Evolutionary conservation across 2,888 invertebrate species (phyloP), one percentile per base, ranked within the genome.

Genomic region (Patella ulyssiponensis): DNA sequence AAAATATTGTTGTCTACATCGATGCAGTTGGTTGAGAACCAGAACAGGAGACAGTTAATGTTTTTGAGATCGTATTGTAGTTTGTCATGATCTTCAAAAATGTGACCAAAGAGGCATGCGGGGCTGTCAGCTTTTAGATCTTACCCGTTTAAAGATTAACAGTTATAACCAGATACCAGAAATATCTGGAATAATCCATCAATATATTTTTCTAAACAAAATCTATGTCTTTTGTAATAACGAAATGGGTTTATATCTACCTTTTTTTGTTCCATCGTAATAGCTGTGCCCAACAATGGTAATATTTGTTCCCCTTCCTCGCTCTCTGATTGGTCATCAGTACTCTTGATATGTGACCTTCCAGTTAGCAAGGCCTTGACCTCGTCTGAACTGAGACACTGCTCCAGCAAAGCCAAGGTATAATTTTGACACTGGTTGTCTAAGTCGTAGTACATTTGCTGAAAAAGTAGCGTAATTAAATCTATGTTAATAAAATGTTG

Each of bases 341-440:
- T 23, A 3, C 23, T 53, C 0, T 53, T 58, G 51, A 54, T 64
- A 71, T 74, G 78, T 11, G 74, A 78, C 44, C 82, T 82, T 71
- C 86, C 87, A 71, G 84, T 85, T 44, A 89, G 81, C 27, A 89
- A 82, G 44, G 83, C 82, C 78, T 85, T 82, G 58, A 89, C 89
- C 81, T 90, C 90, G 52, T 88, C 87, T 3, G 89, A 89, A 71
- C 87, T 87, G 51, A 87, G 85, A 77, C 90, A 90, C 75, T 88
- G 86, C 64, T 89, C 87, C 27, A 90, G 81, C 73, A 90, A 79
- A 27, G 83, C 87, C 11, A 90, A 84, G 20, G 90, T 87, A 81
- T 89, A 90, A 73, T 85, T 80, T 74, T 88, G 87, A 71, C 89
- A 89, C 53, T 88, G 86, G 9, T 85, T 76, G 23, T 87, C 86